These are phyloP conservation scores for Myiotriccus ornatus DNA, from an alignment of 2,797 vertebrate species.

Conservation along the genomic window DNA sequence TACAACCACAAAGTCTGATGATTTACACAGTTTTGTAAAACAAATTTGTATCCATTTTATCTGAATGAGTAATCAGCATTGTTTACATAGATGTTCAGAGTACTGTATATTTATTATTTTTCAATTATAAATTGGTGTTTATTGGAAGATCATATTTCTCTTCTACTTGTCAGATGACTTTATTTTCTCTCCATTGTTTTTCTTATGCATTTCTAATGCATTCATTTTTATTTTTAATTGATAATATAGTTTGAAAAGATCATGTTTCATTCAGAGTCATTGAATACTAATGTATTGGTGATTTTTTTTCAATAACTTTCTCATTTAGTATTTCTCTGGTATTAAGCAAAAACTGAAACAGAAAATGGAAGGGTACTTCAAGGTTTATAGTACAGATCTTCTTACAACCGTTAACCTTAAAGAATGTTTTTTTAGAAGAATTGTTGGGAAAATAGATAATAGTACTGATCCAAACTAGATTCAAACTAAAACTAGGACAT, in stretches of 20 bases:
- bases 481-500: background rate
- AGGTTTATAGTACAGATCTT: background rate
- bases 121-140: background rate
- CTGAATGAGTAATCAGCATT: background rate
- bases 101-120: background rate
- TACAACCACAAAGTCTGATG: background rate
- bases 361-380: background rate
- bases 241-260: background rate
- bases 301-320: background rate
- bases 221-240: background rate
- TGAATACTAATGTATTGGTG: background rate
- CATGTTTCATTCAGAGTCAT: background rate
- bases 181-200: background rate
- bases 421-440: background rate
- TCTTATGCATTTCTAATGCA: background rate
- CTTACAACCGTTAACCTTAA: background rate
- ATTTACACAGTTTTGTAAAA: background rate
- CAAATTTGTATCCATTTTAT: background rate
- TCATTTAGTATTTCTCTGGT: background rate
- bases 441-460: background rate
- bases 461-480: background rate
- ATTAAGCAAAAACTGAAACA: background rate
- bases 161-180: background rate
- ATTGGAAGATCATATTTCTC: background rate
- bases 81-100: background rate